Conservation (phyloP, 2,888 invertebrate species). For the Pammene aurita region DNA sequence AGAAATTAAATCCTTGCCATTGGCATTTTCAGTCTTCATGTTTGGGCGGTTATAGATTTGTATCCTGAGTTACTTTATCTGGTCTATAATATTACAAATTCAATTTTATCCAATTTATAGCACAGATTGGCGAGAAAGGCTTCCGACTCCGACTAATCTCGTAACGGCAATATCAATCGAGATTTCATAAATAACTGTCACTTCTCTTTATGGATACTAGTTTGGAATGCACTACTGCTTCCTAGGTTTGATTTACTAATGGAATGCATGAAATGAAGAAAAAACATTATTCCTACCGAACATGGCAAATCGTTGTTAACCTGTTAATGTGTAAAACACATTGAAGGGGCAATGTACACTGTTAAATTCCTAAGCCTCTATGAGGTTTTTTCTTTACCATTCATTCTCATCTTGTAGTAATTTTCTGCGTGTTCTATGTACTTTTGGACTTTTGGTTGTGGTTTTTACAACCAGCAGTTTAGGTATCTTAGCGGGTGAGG, state of each 20-base stretch:
- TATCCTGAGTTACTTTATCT: not conserved
- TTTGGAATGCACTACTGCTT: slow-evolving; percentile 15
- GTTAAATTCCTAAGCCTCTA: not conserved
- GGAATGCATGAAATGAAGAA: slow-evolving; percentile 25
- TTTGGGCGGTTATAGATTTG: not conserved
- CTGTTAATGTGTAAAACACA: slow-evolving; percentile 17
- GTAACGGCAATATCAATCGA: slow-evolving; percentile 34
- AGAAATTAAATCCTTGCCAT: too few species aligned
- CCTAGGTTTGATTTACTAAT: slow-evolving; percentile 31
- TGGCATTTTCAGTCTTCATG: too few species aligned
- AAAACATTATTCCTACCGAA: slow-evolving; percentile 25
- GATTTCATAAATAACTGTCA: slow-evolving; percentile 40
- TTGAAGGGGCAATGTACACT: not conserved
- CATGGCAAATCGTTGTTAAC: slow-evolving; percentile 31
- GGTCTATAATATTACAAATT: slow-evolving; percentile 5
- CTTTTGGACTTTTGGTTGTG: too few species aligned
- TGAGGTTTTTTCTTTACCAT: too few species aligned
- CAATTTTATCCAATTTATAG: slow-evolving; percentile 18
- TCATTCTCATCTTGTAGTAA: too few species aligned
- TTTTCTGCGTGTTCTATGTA: too few species aligned
- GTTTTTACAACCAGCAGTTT: too few species aligned
- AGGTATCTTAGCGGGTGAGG: too few species aligned
- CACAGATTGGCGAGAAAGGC: slow-evolving; percentile 26
- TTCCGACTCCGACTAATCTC: slow-evolving; percentile 14
- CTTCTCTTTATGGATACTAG: slow-evolving; percentile 31